phyloP scores from a whole-genome alignment of 2,113 vertebrate species.

The Psittacula cyanocephala region DNA sequence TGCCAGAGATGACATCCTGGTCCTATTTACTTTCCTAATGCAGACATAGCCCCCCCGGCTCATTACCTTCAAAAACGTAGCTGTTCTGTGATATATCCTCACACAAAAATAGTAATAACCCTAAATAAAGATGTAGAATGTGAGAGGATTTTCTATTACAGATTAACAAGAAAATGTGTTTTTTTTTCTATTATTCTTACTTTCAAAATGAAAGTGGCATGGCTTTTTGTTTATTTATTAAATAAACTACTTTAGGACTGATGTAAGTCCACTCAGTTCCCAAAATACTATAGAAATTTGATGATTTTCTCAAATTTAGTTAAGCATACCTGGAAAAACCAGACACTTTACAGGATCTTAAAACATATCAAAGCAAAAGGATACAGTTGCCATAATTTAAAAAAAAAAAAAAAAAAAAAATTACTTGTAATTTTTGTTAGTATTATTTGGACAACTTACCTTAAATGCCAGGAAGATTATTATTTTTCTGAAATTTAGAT shows the following conservation, averaged over 20 bases:
- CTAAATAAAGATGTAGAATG: not conserved
- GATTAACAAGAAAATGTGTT: not conserved
- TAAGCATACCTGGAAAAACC: not conserved
- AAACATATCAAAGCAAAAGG: not conserved
- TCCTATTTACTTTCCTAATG: not conserved
- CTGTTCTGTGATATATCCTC: not conserved
- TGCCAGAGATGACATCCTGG: not conserved
- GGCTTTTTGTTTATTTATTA: not conserved
- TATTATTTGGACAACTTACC: not conserved
- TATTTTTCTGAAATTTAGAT: not conserved
- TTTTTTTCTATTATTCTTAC: not conserved
- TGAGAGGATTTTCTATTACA: not conserved
- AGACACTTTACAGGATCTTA: not conserved
- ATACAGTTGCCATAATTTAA: not conserved
- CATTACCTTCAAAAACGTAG: not conserved
- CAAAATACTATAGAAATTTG: not conserved
- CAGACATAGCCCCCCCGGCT: not conserved
- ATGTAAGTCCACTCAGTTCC: accelerated
- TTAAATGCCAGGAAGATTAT: not conserved
- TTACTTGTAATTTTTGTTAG: not conserved
- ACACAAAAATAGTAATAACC: not conserved
- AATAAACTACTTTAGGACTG: not conserved
- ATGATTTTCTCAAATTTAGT: not conserved
- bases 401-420: not conserved
- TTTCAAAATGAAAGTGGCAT: not conserved